phyloP scores from a whole-genome alignment of 2,113 vertebrate genomes.

The Hyperopisus bebe region DNA sequence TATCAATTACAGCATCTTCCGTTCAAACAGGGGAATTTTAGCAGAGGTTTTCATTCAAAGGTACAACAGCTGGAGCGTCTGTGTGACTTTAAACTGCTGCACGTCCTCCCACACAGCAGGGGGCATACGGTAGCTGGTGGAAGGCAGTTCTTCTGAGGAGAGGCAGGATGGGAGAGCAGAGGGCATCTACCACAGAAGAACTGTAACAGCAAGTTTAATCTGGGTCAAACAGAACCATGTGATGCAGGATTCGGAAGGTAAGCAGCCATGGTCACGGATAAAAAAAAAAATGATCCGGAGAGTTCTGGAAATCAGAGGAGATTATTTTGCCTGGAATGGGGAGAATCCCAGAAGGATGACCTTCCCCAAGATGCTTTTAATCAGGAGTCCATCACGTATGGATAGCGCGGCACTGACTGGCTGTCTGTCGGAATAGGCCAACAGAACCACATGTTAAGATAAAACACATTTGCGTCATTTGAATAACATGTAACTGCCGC shows the following conservation, averaged over 20 bases:
- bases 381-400: conserved; percentile 48
- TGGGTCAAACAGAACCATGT: neutral
- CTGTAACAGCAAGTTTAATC: neutral
- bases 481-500: conserved; percentile 60
- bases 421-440: conserved; percentile 60
- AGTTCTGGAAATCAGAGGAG: conserved; percentile 24
- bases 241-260: neutral
- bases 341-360: conserved; percentile 56
- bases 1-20: neutral
- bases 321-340: conserved; percentile 60
- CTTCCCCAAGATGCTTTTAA: conserved; percentile 50
- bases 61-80: neutral
- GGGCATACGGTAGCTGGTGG: neutral
- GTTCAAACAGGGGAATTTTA: neutral
- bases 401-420: conserved; percentile 49
- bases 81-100: neutral
- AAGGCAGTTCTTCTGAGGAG: neutral
- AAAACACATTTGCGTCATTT: conserved; percentile 52
- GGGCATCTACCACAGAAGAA: neutral
- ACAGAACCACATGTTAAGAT: conserved; percentile 57
- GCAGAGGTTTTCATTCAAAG: neutral
- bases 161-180: neutral
- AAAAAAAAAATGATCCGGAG: neutral
- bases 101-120: neutral
- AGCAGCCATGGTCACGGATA: neutral